phyloP scores from a whole-genome alignment of 2,888 invertebrate genomes.

The Drosophila barbarae region DNA sequence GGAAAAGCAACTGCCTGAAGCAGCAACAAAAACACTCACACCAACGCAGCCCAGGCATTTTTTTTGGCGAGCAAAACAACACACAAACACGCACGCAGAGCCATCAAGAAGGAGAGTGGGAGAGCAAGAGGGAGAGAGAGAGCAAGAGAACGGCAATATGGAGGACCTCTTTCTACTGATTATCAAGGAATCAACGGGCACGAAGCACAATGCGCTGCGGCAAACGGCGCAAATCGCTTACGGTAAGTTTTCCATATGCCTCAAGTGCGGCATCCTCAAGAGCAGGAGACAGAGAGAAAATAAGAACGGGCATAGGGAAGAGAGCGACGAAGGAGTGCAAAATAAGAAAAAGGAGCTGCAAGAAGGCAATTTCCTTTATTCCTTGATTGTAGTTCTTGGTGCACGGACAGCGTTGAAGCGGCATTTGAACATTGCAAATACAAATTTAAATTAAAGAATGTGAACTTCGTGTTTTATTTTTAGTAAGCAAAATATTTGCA shows the following conservation, averaged over 20 bases:
- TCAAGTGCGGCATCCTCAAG: background rate
- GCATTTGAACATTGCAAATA: background rate
- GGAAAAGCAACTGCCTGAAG: slow-evolving; percentile 15
- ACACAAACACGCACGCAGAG: slow-evolving; percentile 15
- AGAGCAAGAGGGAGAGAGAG: slow-evolving; percentile 1
- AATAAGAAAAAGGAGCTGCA: slow-evolving; percentile 36
- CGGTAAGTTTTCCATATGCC: slow-evolving; percentile 81
- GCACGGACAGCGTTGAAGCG: slow-evolving; percentile 5
- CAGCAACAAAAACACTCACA: slow-evolving; percentile 23
- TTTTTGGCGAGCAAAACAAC: slow-evolving; percentile 24
- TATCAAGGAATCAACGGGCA: slow-evolving; percentile 90
- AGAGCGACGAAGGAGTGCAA: background rate
- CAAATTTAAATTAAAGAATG: background rate
- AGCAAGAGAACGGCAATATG: slow-evolving; percentile 81
- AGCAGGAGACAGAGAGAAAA: background rate
- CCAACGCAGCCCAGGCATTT: slow-evolving; percentile 10
- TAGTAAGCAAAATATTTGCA: background rate
- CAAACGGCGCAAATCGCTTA: slow-evolving; percentile 92
- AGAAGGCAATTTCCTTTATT: slow-evolving; percentile 57
- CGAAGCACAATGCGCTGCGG: slow-evolving; percentile 86
- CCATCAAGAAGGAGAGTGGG: background rate
- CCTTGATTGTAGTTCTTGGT: slow-evolving; percentile 32
- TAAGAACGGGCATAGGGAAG: no score
- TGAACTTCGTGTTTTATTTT: background rate
- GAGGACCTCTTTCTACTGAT: slow-evolving; percentile 92